Evolutionary conservation across 1,140 invertebrate genomes (phyloP), one percentile per base, ranked within the genome.

Genomic region (Scaptomyza montana): DNA sequence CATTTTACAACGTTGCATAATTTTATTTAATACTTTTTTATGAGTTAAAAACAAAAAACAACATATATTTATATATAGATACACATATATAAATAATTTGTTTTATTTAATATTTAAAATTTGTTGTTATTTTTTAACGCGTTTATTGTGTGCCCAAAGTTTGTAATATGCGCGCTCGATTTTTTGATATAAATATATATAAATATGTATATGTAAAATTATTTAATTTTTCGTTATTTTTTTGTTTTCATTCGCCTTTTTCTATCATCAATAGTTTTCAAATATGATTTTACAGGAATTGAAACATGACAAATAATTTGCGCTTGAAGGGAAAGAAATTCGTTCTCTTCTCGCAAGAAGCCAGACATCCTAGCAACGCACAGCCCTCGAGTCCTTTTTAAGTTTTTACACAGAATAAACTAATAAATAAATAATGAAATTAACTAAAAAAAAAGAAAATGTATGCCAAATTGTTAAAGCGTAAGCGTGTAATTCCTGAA

Each of bases 31-130:
- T 77, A 68, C 62, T 78, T 87, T 81, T 49, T 56, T 78, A 77
- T 63, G 65, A 65, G 64, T 81, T 65, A 74, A 77, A 74, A 62
- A 61, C 57, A 56, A 74, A 72, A 70, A 72, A 4, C 45, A 65
- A 74, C 69, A 72, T 56, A 65, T 63, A 62, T 59, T 57, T 74
- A 54, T 84, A 63, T 56, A 55, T 74, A 80, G 68, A 74, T 77
- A 63, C 74, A 70, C 77, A 67, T 46, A 25, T 33, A 60, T 67
- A 59, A 39, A 68, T 77, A 68, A 76, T 87, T 86, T 86, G 82
- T 89, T 86, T 86, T 86, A 86, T 86, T 86, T 86, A 86, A 86
- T 86, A 79, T 90, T 90, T 90, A 82, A 89, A 82, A 89, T 87
- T 82, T 87, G 84, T 87, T 87, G 84, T 87, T 87, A 89, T 89